phyloP scores from a whole-genome alignment of 2,888 invertebrate genomes.

The Heteromurus nitidus region DNA sequence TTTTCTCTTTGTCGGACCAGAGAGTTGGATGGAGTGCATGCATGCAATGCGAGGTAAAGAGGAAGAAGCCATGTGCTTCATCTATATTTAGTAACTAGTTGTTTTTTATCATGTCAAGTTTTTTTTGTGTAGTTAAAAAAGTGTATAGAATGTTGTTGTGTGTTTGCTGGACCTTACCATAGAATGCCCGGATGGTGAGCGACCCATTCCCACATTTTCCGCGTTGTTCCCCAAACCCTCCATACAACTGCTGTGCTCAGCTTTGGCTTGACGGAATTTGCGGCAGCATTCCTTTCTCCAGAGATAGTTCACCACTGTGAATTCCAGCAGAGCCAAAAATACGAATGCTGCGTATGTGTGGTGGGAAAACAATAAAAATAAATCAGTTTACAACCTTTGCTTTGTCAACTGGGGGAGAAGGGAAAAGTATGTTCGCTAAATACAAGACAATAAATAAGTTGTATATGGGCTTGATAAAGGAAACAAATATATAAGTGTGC shows the following conservation, averaged over 20 bases:
- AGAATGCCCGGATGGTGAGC: slow-evolving; percentile 56
- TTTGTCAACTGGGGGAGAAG: slow-evolving; percentile 8
- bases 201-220: slow-evolving; percentile 57
- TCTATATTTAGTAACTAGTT: no score
- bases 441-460: no score
- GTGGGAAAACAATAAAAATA: slow-evolving; percentile 49
- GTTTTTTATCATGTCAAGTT: no score
- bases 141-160: no score
- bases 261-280: slow-evolving; percentile 65
- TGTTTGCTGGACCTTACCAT: slow-evolving; percentile 38
- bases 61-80: no score
- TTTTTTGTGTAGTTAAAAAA: no score
- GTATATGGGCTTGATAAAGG: no score
- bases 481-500: no score
- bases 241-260: slow-evolving; percentile 51
- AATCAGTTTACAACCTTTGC: slow-evolving; percentile 1
- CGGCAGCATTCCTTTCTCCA: slow-evolving; percentile 75
- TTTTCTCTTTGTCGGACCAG: no score
- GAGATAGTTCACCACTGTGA: slow-evolving; percentile 77
- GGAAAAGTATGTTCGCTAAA: no score
- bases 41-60: no score
- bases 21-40: no score
- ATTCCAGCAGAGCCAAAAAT: slow-evolving; percentile 77
- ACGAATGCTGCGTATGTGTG: slow-evolving; percentile 77
- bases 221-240: slow-evolving; percentile 51